Evolutionary conservation across 2,113 vertebrate species (phyloP), one percentile per base, ranked within the genome.

Genomic region (Sturnira hondurensis): DNA sequence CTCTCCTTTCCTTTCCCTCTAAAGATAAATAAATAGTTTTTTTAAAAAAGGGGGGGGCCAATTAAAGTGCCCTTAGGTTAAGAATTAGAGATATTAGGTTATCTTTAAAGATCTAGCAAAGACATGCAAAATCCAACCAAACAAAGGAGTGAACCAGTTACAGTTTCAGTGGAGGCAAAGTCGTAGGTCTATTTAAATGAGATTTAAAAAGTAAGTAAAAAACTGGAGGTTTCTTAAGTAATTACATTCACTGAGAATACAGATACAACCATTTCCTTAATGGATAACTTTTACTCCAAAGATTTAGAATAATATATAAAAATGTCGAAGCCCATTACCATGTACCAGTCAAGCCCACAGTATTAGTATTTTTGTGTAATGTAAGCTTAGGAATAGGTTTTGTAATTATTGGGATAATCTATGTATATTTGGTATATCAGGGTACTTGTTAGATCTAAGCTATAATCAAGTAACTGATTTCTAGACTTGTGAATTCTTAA

Each of bases 101-200:
- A 14, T 80, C 61, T 83, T 90, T 63, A 91, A 84, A 88, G 12
- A 81, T n/a, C 61, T 78, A 88, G 33, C 36, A 92, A 89, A 52
- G 11, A 61, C 16, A 80, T 36, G 65, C 41, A 88, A 96, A 96
- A 87, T 56, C 19, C 61, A 90, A 96, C 41, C 71, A 96, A 93
- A 45, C 36, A 89, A 74, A 26, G 16, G 45, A 78, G 52, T 88
- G n/a, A 84, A 36, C 38, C 54, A 78, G 54, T 71, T 89, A 94
- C 6, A 86, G 71, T 74, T n/a, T 88, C 67, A 76, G 45, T 41
- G 16, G 41, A 88, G 19, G n/a, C 50, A 26, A 83, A 68, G 43
- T 58, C 31, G 52, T 31, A 82, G 20, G 19, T 76, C 15, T 83
- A 38, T 47, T 63, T 77, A 94, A 94, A 70, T 45, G n/a, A 76